Percentiles rank a stretch among this genome's conserved stretches.
Evolutionary conservation across 1,140 invertebrate genomes (phyloP).

Genomic region (Eriosoma lanigerum): DNA sequence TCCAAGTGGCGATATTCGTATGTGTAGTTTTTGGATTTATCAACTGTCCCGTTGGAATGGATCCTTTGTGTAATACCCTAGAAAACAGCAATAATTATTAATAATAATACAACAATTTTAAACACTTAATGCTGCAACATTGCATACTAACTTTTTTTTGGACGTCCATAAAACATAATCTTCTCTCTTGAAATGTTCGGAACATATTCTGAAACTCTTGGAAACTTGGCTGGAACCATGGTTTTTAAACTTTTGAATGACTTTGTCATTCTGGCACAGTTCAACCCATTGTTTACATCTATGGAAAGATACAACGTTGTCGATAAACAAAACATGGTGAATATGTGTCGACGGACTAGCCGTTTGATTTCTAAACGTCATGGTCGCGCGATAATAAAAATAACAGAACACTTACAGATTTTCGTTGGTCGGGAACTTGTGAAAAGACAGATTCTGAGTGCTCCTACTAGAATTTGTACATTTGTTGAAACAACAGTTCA

Average conservation of each 20-base stretch:
- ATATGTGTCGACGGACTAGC: too few species aligned
- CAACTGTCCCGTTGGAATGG: constrained; percentile 27
- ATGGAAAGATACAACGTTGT: not conserved
- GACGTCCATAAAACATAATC: constrained; percentile 45
- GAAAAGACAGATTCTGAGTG: constrained; percentile 46
- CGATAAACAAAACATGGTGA: not conserved
- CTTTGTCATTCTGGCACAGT: constrained; percentile 40
- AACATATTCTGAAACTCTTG: constrained; percentile 45
- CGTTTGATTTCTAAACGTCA: too few species aligned
- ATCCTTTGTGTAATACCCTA: constrained; percentile 41
- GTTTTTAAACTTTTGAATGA: constrained; percentile 44
- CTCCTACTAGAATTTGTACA: constrained; percentile 40
- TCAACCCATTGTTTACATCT: constrained; percentile 49
- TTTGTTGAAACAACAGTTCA: constrained; percentile 50
- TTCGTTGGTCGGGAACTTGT: constrained; percentile 49
- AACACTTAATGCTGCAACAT: too few species aligned
- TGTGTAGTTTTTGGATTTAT: constrained; percentile 46
- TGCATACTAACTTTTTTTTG: constrained; percentile 31
- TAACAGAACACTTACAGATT: constrained; percentile 9
- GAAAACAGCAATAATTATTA: not conserved
- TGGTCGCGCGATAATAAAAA: too few species aligned
- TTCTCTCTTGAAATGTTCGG: constrained; percentile 39
- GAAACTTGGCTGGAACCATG: constrained; percentile 47
- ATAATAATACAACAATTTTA: too few species aligned
- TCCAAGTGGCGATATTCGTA: constrained; percentile 27